Evolutionary conservation across 2,797 vertebrate genomes (phyloP).

Genomic region (Peromyscus nudipes): DNA sequence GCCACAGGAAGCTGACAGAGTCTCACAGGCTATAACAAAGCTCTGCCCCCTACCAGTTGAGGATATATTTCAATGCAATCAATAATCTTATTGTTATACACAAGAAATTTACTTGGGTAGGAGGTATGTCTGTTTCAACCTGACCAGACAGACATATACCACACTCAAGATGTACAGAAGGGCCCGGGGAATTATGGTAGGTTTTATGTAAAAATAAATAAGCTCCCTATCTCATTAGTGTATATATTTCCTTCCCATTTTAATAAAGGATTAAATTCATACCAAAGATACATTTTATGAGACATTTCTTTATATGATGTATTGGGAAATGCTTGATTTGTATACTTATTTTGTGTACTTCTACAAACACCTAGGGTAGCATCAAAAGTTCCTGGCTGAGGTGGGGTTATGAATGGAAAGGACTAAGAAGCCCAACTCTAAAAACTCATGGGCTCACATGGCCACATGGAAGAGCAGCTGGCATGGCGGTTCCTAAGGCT

Average conservation of each 20-base stretch:
- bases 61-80: no score
- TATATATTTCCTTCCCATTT: background rate
- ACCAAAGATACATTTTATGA: background rate
- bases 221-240: background rate
- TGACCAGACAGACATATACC: background rate
- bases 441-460: no score
- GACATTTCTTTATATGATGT: background rate
- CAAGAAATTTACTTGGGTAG: background rate
- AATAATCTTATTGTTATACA: background rate
- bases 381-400: background rate
- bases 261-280: background rate
- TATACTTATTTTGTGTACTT: background rate
- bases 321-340: background rate
- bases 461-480: background rate
- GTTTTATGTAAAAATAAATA: background rate
- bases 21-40: background rate
- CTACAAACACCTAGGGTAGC: no score
- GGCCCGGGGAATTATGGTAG: background rate
- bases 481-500: no score
- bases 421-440: background rate
- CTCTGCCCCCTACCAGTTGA: background rate
- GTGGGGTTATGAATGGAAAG: background rate
- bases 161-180: background rate
- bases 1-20: background rate
- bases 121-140: background rate